Conservation (phyloP, 1,140 invertebrate species). For the Ceratina japonica region DNA sequence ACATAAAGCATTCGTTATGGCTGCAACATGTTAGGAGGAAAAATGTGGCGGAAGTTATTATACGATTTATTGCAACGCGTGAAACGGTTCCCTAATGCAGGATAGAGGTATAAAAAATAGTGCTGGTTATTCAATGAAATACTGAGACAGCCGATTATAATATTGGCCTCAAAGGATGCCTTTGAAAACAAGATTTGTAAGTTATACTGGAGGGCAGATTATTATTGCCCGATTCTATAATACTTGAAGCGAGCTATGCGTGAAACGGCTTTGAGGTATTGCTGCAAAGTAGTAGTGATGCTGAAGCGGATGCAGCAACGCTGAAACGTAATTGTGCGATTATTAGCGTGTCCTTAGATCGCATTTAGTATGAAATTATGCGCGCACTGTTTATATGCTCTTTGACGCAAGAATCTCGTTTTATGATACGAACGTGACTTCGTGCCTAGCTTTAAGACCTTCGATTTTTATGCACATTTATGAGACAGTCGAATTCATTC, state of each 20-base stretch:
- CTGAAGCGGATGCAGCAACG: too few relatives aligned
- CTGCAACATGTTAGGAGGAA: not conserved
- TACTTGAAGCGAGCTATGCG: not conserved
- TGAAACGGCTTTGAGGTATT: too few relatives aligned
- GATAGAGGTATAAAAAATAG: too few relatives aligned
- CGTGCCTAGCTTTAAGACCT: not conserved
- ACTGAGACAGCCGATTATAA: too few relatives aligned
- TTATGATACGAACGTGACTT: slow-evolving; percentile 2
- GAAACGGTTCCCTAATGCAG: not conserved
- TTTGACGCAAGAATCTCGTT: not conserved
- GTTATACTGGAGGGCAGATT: not conserved
- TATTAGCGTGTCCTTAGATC: not conserved
- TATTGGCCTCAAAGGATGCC: too few relatives aligned
- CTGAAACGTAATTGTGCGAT: not conserved
- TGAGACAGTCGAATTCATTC: not conserved
- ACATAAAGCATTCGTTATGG: not conserved
- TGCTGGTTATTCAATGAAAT: too few relatives aligned
- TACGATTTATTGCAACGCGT: not conserved
- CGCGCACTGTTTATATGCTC: not conserved
- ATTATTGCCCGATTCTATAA: not conserved
- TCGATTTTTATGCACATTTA: not conserved
- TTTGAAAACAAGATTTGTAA: not conserved
- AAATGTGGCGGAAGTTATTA: not conserved
- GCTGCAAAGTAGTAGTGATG: too few relatives aligned
- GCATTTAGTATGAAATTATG: not conserved